A percentile compares a stretch with the other conserved stretches of the same genome.
phyloP scores from a whole-genome alignment of 2,797 vertebrate species.

The Sparidentex hasta region DNA sequence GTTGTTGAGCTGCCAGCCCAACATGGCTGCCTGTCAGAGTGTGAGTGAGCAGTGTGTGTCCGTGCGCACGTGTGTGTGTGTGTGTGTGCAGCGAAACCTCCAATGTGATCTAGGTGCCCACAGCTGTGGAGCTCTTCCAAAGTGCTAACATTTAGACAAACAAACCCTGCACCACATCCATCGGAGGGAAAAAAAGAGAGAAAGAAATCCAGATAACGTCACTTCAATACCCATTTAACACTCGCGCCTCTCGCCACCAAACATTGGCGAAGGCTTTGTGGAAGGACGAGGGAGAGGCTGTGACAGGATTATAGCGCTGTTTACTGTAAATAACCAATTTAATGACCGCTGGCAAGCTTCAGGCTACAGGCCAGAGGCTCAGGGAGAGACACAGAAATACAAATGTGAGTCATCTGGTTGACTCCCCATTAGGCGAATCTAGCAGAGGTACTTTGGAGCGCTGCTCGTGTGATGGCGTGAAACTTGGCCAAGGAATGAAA shows the following conservation, averaged over 20 bases:
- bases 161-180: slow-evolving; percentile 79
- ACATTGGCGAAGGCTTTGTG: slow-evolving; percentile 67
- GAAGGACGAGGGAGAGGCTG: slow-evolving; percentile 68
- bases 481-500: slow-evolving; percentile 56
- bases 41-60: slow-evolving; percentile 80
- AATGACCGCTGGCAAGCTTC: slow-evolving; percentile 76
- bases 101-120: slow-evolving; percentile 77
- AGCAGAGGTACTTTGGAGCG: slow-evolving; percentile 65
- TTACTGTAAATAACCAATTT: slow-evolving; percentile 83
- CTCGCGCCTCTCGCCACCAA: slow-evolving; percentile 67
- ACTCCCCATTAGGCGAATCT: slow-evolving; percentile 68
- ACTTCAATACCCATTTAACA: slow-evolving; percentile 74
- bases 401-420: slow-evolving; percentile 80
- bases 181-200: slow-evolving; percentile 49
- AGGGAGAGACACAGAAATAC: slow-evolving; percentile 68
- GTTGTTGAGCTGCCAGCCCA: slow-evolving; percentile 86
- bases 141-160: slow-evolving; percentile 85
- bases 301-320: slow-evolving; percentile 73
- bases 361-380: slow-evolving; percentile 71
- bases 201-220: slow-evolving; percentile 76
- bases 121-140: slow-evolving; percentile 83
- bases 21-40: slow-evolving; percentile 86
- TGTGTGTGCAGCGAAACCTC: slow-evolving; percentile 68
- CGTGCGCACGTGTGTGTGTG: slow-evolving; percentile 42
- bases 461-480: slow-evolving; percentile 40